These are phyloP conservation scores for Chroicocephalus ridibundus DNA, from an alignment of 2,113 vertebrate genomes.

Conservation along the genomic window DNA sequence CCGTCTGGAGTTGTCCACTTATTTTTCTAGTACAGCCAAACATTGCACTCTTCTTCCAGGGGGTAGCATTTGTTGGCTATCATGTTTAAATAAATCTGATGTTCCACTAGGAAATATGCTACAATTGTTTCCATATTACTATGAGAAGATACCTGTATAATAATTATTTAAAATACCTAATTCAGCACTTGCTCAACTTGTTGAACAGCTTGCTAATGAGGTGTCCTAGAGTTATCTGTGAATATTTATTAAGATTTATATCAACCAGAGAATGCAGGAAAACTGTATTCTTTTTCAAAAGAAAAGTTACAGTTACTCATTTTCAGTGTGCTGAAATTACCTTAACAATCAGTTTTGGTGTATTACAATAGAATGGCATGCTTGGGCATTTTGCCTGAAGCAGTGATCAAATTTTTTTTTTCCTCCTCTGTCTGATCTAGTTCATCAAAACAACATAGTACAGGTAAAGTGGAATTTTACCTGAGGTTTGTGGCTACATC, in stretches of 20 bases:
- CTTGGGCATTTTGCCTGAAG: constrained; percentile 23
- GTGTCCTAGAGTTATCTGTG: constrained; percentile 26
- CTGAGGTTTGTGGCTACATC: neutral
- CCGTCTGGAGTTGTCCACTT: fast-evolving
- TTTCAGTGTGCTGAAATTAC: constrained; percentile 39
- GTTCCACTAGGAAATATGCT: neutral
- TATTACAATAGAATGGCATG: neutral
- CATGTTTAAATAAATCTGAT: neutral
- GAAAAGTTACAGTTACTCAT: constrained; percentile 12
- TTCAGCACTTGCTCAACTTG: constrained; percentile 20
- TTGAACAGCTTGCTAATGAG: constrained; percentile 51
- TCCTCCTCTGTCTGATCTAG: neutral
- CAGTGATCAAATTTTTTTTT: neutral
- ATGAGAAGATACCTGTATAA: neutral
- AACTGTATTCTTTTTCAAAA: neutral
- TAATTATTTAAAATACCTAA: constrained; percentile 41
- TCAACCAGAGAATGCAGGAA: neutral
- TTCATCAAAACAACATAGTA: neutral
- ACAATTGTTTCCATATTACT: neutral
- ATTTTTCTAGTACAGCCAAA: neutral
- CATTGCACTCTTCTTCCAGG: neutral
- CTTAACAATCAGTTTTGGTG: constrained; percentile 9
- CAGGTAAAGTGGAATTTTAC: neutral
- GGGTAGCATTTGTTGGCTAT: neutral
- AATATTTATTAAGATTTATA: constrained; percentile 51